Conservation (phyloP, 2,888 invertebrate species). For the Heliconius sara region DNA sequence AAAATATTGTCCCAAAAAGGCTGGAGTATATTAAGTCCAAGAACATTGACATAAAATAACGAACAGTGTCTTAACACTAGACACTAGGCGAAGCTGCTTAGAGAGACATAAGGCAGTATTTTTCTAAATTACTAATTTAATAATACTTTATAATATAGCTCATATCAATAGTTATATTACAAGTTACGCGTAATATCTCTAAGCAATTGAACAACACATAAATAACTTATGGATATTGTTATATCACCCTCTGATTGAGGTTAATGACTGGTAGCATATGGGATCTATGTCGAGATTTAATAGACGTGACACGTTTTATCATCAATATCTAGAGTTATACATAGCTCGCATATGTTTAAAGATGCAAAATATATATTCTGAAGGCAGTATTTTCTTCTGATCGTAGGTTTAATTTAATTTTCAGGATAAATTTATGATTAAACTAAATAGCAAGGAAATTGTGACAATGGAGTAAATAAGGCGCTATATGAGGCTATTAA, state of each 20-base stretch:
- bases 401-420: not conserved
- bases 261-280: constrained; percentile 56
- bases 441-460: not conserved
- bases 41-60: too few species aligned
- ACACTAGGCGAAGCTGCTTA: too few species aligned
- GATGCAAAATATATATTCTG: too few species aligned
- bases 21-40: too few species aligned
- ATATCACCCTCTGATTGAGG: constrained; percentile 60
- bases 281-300: constrained; percentile 37
- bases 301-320: constrained; percentile 21
- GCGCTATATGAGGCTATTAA: not conserved
- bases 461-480: not conserved
- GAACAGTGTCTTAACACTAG: too few species aligned
- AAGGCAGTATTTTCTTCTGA: too few species aligned
- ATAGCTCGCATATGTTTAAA: too few species aligned
- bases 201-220: constrained; percentile 57
- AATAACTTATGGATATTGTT: constrained; percentile 61
- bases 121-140: not conserved
- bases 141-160: not conserved
- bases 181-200: constrained; percentile 50
- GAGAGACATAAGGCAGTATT: too few species aligned
- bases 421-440: not conserved
- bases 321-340: not conserved
- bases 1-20: too few species aligned
- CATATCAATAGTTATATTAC: constrained; percentile 50